Evolutionary conservation across 2,113 vertebrate genomes (phyloP), one percentile per base, ranked within the genome.

Genomic region (Anthoscopus minutus): DNA sequence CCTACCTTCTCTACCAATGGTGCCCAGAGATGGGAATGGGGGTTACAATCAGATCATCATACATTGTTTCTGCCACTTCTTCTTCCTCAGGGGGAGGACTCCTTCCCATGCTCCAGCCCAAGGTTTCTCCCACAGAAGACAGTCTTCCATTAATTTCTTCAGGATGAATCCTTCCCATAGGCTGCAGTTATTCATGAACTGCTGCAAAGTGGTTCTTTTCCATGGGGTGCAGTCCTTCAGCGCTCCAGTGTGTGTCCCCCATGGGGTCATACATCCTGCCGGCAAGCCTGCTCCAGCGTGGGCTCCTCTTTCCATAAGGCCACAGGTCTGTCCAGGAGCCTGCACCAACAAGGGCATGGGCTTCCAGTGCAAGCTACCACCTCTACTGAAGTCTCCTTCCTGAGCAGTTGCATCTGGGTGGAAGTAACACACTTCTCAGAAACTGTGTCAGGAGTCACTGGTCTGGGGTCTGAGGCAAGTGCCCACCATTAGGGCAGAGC

Each of bases 151-250:
- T 1, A 44, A 44, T 42, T 51, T 44, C 15, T 51, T 45, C 51
- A 24, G 5, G 23, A 45, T 30, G 60, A 66, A 45, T 58, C 33
- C 6, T 65, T 73, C 30, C 31, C 33, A 21, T 4, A 27, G 10
- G 10, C 19, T 66, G 33, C 27, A 58, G 10, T 25, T 77, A 37
- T 67, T 66, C 33, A n/a, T 14, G 13, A 81, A 11, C 58, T 33
- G 7, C 27, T 58, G 27, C 37, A 44, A 11, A 0, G 0, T 19
- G 9, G 5, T 8, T 72, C 19, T 37, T 6, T 66, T 65, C 37
- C 23, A 19, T 11, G 4, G 51, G 6, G 5, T 38, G 3, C 27
- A 66, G 44, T 51, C 13, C 23, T 65, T 65, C 51, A 50, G 37
- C 23, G 14, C 27, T 27, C 50, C 33, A 19, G 27, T 20, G 44